Base-by-base conservation (phyloP, 2,113 vertebrate species). In the Oxygymnocypris stewartii region DNA sequence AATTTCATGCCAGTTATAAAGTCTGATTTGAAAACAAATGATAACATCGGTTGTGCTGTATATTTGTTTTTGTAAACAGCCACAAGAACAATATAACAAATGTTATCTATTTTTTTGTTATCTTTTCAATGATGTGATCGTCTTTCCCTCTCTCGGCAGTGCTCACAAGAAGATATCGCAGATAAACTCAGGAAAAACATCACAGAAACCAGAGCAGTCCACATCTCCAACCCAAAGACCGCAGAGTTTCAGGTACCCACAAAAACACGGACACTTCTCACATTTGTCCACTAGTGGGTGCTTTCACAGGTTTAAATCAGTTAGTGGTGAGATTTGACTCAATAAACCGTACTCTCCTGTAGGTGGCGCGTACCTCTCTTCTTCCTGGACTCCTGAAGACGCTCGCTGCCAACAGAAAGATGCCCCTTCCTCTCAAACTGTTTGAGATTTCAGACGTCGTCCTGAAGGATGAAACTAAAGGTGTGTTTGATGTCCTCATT, bases 371-470 rank as follows among this genome's bases (percentile, higher is more conserved):
- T 86, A 99, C 98, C 75, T 96, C 96, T 35, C 94, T 99, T 83
- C 94, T 99, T 42, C 95, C 98, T 1, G 98, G 98, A 9, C 95
- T 99, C 11, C 92, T 99, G 89, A 99, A 99, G 91, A 99, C 98
- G 0, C 91, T 98, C 18, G 96, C 97, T 5, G 95, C 97, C 6
- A 99, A 99, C 90, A 94, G 96, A 75, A 99, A 99, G 92, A 99
- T 99, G 98, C 97, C 98, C 1, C 95, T 99, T 87, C 98, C 98
- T 76, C 95, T 99, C 85, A 98, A 97, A 87, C 96, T 99, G 80
- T 99, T 99, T 84, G 98, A 99, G 94, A 97, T 99, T 47, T 99
- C 98, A 54, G 98, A 99, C 61, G 92, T 99, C 77, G 96, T 99
- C 82, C 86, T 98, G 61, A 98, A 99, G 94, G 98, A 99, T 89